phyloP scores from a whole-genome alignment of 1,140 invertebrate genomes.

The Drosophila nigromelanica region DNA sequence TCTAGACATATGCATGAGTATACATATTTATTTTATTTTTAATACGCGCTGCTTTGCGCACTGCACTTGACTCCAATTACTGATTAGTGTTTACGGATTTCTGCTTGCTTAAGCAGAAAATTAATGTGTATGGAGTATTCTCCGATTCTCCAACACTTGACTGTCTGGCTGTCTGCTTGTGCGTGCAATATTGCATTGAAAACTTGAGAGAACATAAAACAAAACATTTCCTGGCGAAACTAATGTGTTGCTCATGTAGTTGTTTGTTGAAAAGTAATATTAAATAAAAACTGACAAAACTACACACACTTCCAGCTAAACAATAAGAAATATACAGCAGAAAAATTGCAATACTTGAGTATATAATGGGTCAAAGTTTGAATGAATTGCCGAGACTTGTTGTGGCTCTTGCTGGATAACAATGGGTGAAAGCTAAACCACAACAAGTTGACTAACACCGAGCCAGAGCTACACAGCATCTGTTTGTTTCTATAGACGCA shows the following conservation, averaged over 20 bases:
- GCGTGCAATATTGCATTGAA: slow-evolving; percentile 41
- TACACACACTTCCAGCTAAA: neutral
- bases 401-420: slow-evolving; percentile 12
- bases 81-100: slow-evolving; percentile 74
- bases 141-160: neutral
- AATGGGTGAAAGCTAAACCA: slow-evolving; percentile 36
- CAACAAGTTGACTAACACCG: slow-evolving; percentile 13
- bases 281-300: neutral
- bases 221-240: slow-evolving; percentile 19
- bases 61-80: slow-evolving; percentile 79
- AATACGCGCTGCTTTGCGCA: slow-evolving; percentile 23
- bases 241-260: slow-evolving; percentile 10
- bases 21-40: slow-evolving; percentile 18
- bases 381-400: slow-evolving; percentile 13
- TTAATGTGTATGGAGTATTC: slow-evolving; percentile 31
- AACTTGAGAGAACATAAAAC: slow-evolving; percentile 10
- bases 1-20: neutral
- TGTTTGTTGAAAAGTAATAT: slow-evolving; percentile 3
- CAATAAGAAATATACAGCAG: neutral
- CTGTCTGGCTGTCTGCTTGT: slow-evolving; percentile 15
- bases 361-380: slow-evolving; percentile 20
- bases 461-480: neutral
- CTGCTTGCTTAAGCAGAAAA: slow-evolving; percentile 75
- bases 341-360: neutral
- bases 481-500: neutral